Conservation (phyloP, 2,113 vertebrate species). For the Pollimyrus isidori region DNA sequence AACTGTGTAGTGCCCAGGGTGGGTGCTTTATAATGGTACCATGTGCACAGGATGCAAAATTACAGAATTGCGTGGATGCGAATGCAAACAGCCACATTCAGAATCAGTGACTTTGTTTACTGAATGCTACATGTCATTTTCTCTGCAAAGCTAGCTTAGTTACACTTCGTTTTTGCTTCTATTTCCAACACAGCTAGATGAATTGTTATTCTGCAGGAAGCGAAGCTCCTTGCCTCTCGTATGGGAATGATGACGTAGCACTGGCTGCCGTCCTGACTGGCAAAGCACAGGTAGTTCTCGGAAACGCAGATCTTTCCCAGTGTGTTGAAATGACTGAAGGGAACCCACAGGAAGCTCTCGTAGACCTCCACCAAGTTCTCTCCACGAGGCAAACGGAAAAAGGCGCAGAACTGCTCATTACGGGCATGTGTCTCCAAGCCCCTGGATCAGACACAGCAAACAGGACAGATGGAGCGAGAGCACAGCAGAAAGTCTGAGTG, state of each 20-base stretch:
- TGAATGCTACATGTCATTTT: background rate
- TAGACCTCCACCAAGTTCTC: slow-evolving; percentile 84
- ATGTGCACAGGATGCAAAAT: background rate
- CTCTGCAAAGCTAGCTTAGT: background rate
- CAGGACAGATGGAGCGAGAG: background rate
- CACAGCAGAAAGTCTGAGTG: background rate
- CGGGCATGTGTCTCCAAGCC: slow-evolving; percentile 81
- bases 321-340: slow-evolving; percentile 78
- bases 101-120: background rate
- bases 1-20: background rate
- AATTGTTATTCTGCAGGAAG: background rate
- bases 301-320: slow-evolving; percentile 92
- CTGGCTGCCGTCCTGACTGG: slow-evolving; percentile 84
- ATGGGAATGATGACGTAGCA: slow-evolving; percentile 84
- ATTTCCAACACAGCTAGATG: background rate
- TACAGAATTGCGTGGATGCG: background rate
- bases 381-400: slow-evolving; percentile 84
- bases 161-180: background rate
- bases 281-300: slow-evolving; percentile 89
- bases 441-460: slow-evolving; percentile 51
- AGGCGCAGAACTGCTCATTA: slow-evolving; percentile 80
- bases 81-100: background rate
- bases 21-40: too few species aligned
- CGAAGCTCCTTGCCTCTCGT: slow-evolving; percentile 69
- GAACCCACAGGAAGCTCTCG: slow-evolving; percentile 90